Conservation (phyloP, 2,113 vertebrate genomes). For the Speoplatyrhinus poulsoni region DNA sequence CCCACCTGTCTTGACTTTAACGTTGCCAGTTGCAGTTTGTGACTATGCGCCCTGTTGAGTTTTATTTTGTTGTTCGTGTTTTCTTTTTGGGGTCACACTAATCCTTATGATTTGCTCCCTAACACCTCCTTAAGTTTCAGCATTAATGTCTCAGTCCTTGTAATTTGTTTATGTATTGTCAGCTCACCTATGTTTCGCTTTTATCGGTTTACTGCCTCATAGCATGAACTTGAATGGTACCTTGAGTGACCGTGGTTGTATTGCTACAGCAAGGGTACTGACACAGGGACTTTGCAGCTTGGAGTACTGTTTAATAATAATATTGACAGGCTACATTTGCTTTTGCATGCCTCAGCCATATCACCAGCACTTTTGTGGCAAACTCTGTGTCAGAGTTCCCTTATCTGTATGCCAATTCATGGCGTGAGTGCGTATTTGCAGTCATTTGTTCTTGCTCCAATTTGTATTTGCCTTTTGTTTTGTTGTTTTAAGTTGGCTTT, state of each 20-base stretch:
- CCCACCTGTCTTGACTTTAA: conserved; percentile 85
- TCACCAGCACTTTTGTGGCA: conserved; percentile 28
- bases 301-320: conserved; percentile 30
- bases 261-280: conserved; percentile 59
- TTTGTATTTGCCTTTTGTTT: neutral
- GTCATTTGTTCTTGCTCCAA: conserved; percentile 35
- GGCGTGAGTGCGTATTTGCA: conserved; percentile 55
- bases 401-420: conserved; percentile 66
- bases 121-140: conserved; percentile 51
- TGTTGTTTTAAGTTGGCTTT: neutral
- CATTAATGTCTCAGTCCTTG: conserved; percentile 61
- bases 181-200: conserved; percentile 68
- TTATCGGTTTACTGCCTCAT: conserved; percentile 76
- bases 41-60: conserved; percentile 84
- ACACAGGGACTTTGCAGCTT: conserved; percentile 70
- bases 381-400: conserved; percentile 91
- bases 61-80: conserved; percentile 62
- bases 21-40: conserved; percentile 82
- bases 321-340: conserved; percentile 11
- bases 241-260: conserved; percentile 53
- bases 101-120: conserved; percentile 59
- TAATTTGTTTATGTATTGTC: conserved; percentile 67
- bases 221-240: conserved; percentile 71
- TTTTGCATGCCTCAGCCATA: conserved; percentile 15
- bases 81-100: conserved; percentile 80